These are phyloP conservation scores for Cerceris rybyensis DNA, from an alignment of 2,888 invertebrate species.

Conservation along the genomic window DNA sequence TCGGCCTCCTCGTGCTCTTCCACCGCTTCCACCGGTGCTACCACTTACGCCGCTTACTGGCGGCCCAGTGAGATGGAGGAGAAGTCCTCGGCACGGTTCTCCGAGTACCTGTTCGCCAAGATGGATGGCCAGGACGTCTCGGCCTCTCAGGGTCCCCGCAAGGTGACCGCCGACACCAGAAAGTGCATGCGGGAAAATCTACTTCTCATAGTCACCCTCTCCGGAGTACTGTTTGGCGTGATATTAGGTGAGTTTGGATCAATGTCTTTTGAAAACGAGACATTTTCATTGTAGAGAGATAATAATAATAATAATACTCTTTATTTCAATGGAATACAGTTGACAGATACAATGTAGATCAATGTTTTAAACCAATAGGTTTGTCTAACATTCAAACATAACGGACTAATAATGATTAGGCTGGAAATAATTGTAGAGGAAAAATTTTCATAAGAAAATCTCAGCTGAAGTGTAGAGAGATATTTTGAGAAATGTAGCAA, in stretches of 20 bases:
- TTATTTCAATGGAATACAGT: no score
- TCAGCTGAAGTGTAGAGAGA: no score
- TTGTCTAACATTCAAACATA: no score
- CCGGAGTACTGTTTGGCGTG: slow-evolving; percentile 90
- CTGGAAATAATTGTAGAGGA: no score
- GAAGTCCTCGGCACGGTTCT: slow-evolving; percentile 83
- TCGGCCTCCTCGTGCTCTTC: slow-evolving; percentile 59
- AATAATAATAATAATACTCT: no score
- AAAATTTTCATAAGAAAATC: no score
- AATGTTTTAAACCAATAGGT: no score
- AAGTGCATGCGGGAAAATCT: slow-evolving; percentile 90
- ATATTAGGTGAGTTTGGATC: slow-evolving; percentile 85
- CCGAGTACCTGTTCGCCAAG: slow-evolving; percentile 91
- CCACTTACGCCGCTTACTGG: slow-evolving; percentile 67
- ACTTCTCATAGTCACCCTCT: slow-evolving; percentile 90
- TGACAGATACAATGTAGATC: no score
- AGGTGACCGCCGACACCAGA: slow-evolving; percentile 85
- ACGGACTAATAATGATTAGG: no score
- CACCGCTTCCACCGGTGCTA: slow-evolving; percentile 47
- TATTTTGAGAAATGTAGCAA: no score
- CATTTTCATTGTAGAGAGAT: no score
- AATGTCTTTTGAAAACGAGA: background rate
- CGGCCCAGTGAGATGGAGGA: slow-evolving; percentile 80
- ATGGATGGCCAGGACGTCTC: slow-evolving; percentile 85
- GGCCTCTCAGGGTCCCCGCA: slow-evolving; percentile 85